Evolutionary conservation across 2,797 vertebrate species (phyloP).

Genomic region (Urocyon cinereoargenteus): DNA sequence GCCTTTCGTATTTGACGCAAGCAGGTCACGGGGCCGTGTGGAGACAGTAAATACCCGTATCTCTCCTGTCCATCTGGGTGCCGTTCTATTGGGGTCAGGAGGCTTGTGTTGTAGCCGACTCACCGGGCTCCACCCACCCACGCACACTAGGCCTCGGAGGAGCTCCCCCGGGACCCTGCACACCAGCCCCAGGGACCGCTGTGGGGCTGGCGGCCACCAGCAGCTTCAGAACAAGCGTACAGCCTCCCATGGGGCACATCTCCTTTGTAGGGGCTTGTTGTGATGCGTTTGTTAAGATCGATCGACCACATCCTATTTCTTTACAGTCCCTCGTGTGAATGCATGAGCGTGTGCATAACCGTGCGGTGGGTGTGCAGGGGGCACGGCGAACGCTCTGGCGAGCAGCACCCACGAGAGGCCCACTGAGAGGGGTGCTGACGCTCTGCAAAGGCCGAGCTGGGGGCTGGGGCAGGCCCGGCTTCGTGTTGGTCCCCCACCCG

Average conservation of each 20-base stretch:
- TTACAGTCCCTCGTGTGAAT: background rate
- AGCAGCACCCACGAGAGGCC: background rate
- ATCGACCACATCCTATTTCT: background rate
- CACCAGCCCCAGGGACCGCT: fast-evolving
- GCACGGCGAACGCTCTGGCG: background rate
- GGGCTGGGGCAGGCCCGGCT: background rate
- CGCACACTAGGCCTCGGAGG: fast-evolving
- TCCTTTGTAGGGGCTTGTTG: background rate
- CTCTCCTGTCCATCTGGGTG: background rate
- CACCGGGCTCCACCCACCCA: background rate
- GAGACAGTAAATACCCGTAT: background rate
- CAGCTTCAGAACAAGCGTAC: background rate
- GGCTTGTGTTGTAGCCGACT: background rate
- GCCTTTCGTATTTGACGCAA: background rate
- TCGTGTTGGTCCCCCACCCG: fast-evolving
- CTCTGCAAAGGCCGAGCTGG: fast-evolving
- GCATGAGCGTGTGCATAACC: fast-evolving
- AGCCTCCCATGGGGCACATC: background rate
- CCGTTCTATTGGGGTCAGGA: background rate
- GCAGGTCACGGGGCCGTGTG: background rate
- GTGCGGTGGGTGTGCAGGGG: too few species aligned
- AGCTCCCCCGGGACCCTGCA: background rate
- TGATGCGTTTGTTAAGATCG: background rate
- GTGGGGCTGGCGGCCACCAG: background rate
- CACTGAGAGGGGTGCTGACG: too few species aligned